These are phyloP conservation scores for Dendrolimus kikuchii DNA, from an alignment of 1,140 invertebrate species.

Conservation along the genomic window DNA sequence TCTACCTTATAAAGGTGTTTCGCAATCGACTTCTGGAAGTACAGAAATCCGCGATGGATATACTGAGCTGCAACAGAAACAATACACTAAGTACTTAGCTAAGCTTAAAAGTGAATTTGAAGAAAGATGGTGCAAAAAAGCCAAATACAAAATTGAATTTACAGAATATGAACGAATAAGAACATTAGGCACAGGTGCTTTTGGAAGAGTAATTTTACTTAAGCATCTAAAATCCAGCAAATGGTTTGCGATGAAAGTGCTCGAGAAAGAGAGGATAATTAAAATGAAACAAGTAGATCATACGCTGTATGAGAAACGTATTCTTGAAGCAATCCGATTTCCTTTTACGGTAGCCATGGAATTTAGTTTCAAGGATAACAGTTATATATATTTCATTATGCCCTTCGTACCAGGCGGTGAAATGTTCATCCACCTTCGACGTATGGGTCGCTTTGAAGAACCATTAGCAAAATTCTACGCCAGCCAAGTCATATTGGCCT, in stretches of 20 bases:
- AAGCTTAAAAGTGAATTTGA: slow-evolving; percentile 55
- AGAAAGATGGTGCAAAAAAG: slow-evolving; percentile 40
- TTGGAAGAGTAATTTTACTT: slow-evolving; percentile 90
- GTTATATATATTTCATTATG: slow-evolving; percentile 87
- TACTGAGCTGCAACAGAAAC: slow-evolving; percentile 49
- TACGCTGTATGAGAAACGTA: slow-evolving; percentile 89
- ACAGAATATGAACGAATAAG: slow-evolving; percentile 47
- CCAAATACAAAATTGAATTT: slow-evolving; percentile 31
- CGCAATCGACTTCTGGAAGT: slow-evolving; percentile 13
- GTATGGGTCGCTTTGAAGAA: slow-evolving; percentile 84
- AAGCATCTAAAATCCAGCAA: slow-evolving; percentile 75
- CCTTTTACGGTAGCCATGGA: slow-evolving; percentile 89
- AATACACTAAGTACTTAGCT: slow-evolving; percentile 48
- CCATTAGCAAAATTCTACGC: slow-evolving; percentile 91
- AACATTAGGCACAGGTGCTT: slow-evolving; percentile 90
- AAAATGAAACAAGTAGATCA: slow-evolving; percentile 90
- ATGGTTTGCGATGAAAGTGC: slow-evolving; percentile 92
- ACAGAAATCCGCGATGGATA: slow-evolving; percentile 45
- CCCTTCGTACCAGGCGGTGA: slow-evolving; percentile 89
- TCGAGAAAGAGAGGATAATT: slow-evolving; percentile 91
- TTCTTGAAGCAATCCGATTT: slow-evolving; percentile 86
- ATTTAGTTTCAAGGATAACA: slow-evolving; percentile 89
- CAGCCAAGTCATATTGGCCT: slow-evolving; percentile 90
- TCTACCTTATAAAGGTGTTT: slow-evolving; percentile 25
- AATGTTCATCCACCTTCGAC: slow-evolving; percentile 85